Base-by-base conservation (phyloP, 1,140 invertebrate species). In the Agrypnia vestita region DNA sequence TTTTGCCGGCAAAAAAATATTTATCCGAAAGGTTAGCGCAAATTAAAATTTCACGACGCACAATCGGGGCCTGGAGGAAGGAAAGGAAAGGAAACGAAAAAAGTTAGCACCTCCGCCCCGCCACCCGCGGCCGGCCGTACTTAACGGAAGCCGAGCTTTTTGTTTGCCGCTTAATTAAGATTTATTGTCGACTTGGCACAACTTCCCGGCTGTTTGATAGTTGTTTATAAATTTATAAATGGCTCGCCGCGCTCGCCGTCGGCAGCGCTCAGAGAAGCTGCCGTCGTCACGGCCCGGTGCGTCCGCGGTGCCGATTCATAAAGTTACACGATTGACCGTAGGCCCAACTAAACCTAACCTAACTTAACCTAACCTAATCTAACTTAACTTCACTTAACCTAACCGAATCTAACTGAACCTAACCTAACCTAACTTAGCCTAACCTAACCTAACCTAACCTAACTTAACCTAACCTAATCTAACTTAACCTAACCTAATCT, bases 211-310 rank as follows among this genome's bases (percentile, higher is more conserved):
- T 62, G 77, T 73, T 43, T 79, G 59, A 79, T 79, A 79, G 77
- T 35, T 35, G 25, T 79, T 79, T 73, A 73, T 79, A 73, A n/a
- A 79, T 79, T 79, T 79, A 79, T 79, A 79, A 79, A 79, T 73
- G 67, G 49, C 55, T 73, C 21, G 69, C 19, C 47, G 49, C 10
- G 64, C 51, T 11, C 44, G 49, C 17, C 55, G 21, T 13, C 21
- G 43, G 25, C 75, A 17, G 35, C 46, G 15, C 19, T 8, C 13
- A 1, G 11, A 47, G 6, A 8, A 15, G n/a, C 44, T 19, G 21
- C 49, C 35, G 71, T n/a, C n/a, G n/a, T 64, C 53, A 47, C 76
- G 43, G 75, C 61, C 13, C n/a, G 56, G 61, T 46, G 46, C 59
- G 43, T 10, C 44, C n/a, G 11, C 67, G 35, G 12, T n/a, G n/a